Percentiles rank a stretch among this genome's conserved stretches.
These are phyloP conservation scores for Conopomorpha cramerella DNA, from an alignment of 1,140 invertebrate species.

Conservation along the genomic window DNA sequence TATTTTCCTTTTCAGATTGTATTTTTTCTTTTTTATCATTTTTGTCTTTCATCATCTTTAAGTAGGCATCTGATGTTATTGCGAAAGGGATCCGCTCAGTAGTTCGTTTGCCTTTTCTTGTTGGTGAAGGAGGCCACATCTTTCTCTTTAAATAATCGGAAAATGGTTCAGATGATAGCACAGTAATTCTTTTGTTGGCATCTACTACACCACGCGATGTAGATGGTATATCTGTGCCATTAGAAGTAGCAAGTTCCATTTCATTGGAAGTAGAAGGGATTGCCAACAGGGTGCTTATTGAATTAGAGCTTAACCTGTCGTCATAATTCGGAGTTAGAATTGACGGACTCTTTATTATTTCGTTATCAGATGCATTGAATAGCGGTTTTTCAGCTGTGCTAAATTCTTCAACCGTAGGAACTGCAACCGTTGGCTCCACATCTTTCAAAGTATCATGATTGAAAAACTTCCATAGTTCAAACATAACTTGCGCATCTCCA, in stretches of 20 bases:
- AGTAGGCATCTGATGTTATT: slow-evolving; percentile 5
- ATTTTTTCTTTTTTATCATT: slow-evolving; percentile 3
- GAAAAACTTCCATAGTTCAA: too few species aligned
- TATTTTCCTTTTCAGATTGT: slow-evolving; percentile 9
- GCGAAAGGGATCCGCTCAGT: slow-evolving; percentile 9
- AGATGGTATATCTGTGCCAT: neutral
- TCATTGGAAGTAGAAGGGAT: too few species aligned
- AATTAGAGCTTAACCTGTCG: too few species aligned
- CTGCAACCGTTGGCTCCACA: neutral
- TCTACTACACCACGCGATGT: neutral
- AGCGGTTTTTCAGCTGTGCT: neutral
- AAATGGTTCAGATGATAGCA: slow-evolving; percentile 1
- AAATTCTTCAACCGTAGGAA: neutral
- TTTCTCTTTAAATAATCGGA: slow-evolving; percentile 1
- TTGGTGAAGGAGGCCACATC: slow-evolving; percentile 8
- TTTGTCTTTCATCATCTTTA: slow-evolving; percentile 6
- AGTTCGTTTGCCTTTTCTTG: slow-evolving; percentile 10
- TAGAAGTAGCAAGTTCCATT: too few species aligned
- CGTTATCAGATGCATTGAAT: neutral
- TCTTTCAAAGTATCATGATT: neutral
- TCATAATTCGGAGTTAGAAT: too few species aligned
- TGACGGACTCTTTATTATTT: too few species aligned
- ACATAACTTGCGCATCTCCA: too few species aligned
- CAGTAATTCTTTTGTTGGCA: slow-evolving; percentile 4
- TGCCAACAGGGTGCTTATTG: too few species aligned